A percentile compares a stretch with the other conserved stretches of the same genome.
Conservation (phyloP, 2,113 vertebrate genomes). For the Lepus europaeus region DNA sequence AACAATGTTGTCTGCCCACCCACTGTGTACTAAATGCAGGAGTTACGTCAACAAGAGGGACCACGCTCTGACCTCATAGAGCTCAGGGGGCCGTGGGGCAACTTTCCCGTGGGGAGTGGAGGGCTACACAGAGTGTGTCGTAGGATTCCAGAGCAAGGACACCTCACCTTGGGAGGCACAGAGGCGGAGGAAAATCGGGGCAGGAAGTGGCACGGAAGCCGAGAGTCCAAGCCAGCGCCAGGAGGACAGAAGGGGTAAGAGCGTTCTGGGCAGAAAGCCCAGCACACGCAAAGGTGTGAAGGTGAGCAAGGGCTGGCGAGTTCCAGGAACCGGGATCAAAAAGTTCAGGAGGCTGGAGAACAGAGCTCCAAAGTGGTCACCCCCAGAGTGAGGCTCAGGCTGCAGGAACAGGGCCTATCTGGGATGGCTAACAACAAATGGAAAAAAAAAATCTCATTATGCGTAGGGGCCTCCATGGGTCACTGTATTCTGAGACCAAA, state of each 20-base stretch:
- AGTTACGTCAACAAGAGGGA: background rate
- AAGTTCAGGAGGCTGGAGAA: background rate
- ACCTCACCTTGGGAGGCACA: background rate
- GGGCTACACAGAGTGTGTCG: background rate
- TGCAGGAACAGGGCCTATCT: background rate
- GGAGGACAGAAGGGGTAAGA: background rate
- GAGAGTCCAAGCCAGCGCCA: background rate
- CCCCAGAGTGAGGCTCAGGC: background rate
- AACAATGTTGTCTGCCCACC: background rate
- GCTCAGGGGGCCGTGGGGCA: background rate
- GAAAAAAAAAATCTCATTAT: background rate
- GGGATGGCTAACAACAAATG: background rate
- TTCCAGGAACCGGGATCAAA: background rate
- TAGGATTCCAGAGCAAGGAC: background rate
- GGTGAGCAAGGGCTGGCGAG: background rate
- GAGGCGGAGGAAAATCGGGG: background rate
- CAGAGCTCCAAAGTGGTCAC: background rate
- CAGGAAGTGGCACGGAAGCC: background rate
- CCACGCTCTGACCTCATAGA: background rate
- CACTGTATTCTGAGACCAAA: background rate
- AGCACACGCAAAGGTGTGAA: background rate
- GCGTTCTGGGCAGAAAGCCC: background rate
- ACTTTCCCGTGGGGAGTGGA: background rate
- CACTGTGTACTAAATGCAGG: rapidly evolving
- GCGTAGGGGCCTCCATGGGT: background rate